phyloP scores from a whole-genome alignment of 2,797 vertebrate genomes.

The Pantherophis vulpinus region DNA sequence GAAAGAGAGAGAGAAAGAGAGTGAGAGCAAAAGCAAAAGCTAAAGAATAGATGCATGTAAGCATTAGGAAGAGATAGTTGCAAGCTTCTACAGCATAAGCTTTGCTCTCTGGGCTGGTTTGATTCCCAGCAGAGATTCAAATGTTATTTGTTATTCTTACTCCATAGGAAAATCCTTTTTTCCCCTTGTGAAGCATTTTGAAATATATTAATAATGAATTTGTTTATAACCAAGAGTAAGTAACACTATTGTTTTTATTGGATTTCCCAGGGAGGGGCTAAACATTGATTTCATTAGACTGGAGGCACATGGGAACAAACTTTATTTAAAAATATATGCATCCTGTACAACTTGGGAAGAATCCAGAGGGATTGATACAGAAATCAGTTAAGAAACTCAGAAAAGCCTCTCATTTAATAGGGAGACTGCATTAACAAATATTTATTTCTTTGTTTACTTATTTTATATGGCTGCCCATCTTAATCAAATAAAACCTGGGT shows the following conservation, averaged over 20 bases:
- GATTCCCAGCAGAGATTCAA: not conserved
- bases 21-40: not conserved
- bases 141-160: not conserved
- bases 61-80: not conserved
- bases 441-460: not conserved
- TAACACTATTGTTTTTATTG: not conserved
- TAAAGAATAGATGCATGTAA: not conserved
- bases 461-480: not conserved
- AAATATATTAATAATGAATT: not conserved
- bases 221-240: not conserved
- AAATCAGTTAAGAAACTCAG: not conserved
- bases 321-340: not conserved
- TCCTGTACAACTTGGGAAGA: not conserved
- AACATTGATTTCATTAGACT: not conserved
- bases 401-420: not conserved
- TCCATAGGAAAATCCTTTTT: not conserved
- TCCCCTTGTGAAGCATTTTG: not conserved
- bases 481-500: not conserved
- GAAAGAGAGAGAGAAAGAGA: not conserved
- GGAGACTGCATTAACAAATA: not conserved
- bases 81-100: not conserved
- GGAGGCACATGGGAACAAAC: not conserved
- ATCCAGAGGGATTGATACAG: not conserved
- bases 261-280: not conserved
- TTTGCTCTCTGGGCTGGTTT: not conserved